Evolutionary conservation across 2,888 invertebrate species (phyloP), one percentile per base, ranked within the genome.

Genomic region (Oligia strigilis): DNA sequence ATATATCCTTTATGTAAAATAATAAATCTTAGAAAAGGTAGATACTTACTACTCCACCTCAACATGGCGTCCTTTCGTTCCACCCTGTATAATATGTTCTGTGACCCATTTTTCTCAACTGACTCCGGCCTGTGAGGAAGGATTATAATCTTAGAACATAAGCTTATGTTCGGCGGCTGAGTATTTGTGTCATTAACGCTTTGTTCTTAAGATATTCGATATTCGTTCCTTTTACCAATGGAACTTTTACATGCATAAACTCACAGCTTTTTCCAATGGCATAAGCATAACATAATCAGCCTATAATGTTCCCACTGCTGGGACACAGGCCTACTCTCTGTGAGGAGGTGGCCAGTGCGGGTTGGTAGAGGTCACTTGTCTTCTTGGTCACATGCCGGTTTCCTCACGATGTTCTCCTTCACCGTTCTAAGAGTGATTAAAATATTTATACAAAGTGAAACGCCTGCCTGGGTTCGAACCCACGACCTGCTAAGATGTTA

Each of bases 51-150:
- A 11, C 58, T n/a, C 8, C 14, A 29, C 0, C 19, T 79, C 17
- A 46, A 58, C 3, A 40, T 11, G 11, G 11, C 29, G 52, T 36
- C 36, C 14, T 65, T 72, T 64, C 17, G 9, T n/a, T 23, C 14
- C 84, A 78, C 0, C 72, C 69, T 72, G 82, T 83, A 75, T 58
- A 75, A 70, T 43, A 76, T 81, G 55, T 72, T 72, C 77, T 77
- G 76, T 83, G 82, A 85, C 86, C 82, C 66, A 84, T 86, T 78
- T 85, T 82, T 78, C 77, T 82, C 67, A 72, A 52, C 69, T 62
- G 66, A 77, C 64, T 80, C 73, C 43, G 29, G 65, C 49, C 43
- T 29, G 67, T 36, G n/a, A 73, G 13, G 40, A 43, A 72, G 67
- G 64, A 84, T 52, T 70, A 69, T 72, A 64, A 67, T 65, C 85